Evolutionary conservation across 2,113 vertebrate species (phyloP), one percentile per base, ranked within the genome.

Genomic region (Zosterops hypoxanthus): DNA sequence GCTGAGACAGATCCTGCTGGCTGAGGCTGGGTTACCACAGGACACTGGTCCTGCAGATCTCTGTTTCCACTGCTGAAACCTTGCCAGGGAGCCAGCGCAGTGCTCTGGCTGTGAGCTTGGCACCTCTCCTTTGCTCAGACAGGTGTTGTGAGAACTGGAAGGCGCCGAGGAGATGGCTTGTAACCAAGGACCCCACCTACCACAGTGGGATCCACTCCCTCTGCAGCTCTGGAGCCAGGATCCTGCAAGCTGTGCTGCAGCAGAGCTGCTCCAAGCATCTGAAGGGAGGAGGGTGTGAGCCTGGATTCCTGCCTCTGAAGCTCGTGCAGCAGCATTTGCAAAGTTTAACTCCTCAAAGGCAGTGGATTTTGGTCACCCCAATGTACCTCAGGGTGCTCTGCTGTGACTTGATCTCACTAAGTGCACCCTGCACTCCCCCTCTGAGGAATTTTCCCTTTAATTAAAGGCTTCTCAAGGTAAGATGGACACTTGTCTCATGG

Each of bases 171-270:
- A 50, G n/a, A 19, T 46, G 50, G 64, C 25, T 61, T 11, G 12
- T 19, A 70, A 42, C 12, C 0, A 6, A 49, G 50, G 36, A 12
- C 16, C 6, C 11, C 72, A 79, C 59, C 21, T 47, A 64, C 2
- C 2, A 3, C 2, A 0, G 18, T 46, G 20, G n/a, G 12, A 72
- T 49, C 19, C 0, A 0, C n/a, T 68, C 31, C 36, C n/a, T 52
- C 14, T 28, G 3, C 2, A 0, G 36, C 47, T 53, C 52, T 33
- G 25, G 53, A n/a, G 29, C 12, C 1, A 2, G 24, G 7, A 3
- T 94, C 14, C 47, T 75, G 55, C 2, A 5, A 61, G 41, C 52
- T 47, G 11, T 61, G 66, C 34, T 79, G 36, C 12, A 82, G 14
- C 26, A 65, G 26, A 42, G 26, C 46, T 88, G 64, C 64, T 88